Base-by-base conservation (phyloP, 1,140 invertebrate genomes). In the Zaprionus taronus region DNA sequence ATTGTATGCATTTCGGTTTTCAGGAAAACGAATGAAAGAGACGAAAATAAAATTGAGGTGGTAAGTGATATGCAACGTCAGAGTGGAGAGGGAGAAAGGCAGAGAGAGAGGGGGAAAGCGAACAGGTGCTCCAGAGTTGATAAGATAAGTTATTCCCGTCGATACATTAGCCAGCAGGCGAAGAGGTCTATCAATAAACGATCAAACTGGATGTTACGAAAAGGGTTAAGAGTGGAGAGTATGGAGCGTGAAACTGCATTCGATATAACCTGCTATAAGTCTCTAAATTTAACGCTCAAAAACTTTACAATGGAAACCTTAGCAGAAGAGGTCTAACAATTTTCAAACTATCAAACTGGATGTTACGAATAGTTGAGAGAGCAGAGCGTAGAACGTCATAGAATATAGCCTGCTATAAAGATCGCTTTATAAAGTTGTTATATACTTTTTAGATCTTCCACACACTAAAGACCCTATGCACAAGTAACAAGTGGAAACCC, bases 1-100 rank as follows among this genome's bases (percentile, higher is more conserved):
- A 89, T 83, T 87, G 77, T 73, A 81, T 89, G 81, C 80, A 81
- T 89, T 89, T 78, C 58, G 74, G 74, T 80, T 83, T 87, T 79
- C 41, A 55, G 69, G 63, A 77, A 80, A 83, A 17, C 38, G 24
- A n/a, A 15, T n/a, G 41, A 47, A 5, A 31, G 24, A 55, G 6
- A 56, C 3, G 14, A 57, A 26, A 64, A 53, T 26, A 26, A 34
- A 36, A 75, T 83, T 66, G 80, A 86, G 83, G 83, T 86, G 83
- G 83, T 87, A 86, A 87, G 77, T 87, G 83, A 83, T 83, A 73
- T 72, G 64, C 55, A 69, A 22, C 38, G 14, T 22, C 20, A 31
- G 14, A 57, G 53, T 14, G n/a, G 20, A 26, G 51, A 2, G 58
- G 72, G 47, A 36, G 47, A 79, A 41, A 34, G 60, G 47, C 2